Percentiles rank a stretch among this genome's conserved stretches.
These are phyloP conservation scores for Xanthia togata DNA, from an alignment of 2,888 invertebrate species.

Conservation along the genomic window DNA sequence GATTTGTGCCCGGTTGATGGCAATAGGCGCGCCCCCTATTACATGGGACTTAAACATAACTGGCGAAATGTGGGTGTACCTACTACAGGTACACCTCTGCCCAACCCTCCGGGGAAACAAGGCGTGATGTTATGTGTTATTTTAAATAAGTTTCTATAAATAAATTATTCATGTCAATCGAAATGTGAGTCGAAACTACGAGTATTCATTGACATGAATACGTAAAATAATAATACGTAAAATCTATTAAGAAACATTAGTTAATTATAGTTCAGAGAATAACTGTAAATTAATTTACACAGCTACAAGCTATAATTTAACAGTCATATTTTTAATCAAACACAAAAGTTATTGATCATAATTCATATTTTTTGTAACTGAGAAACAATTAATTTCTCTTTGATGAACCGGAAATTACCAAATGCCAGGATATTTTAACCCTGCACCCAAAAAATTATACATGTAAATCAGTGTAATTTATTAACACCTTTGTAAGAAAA, in stretches of 20 bases:
- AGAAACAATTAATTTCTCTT: constrained; percentile 23
- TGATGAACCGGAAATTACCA: constrained; percentile 17
- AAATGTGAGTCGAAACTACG: too few species aligned
- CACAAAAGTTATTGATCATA: background rate
- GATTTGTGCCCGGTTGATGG: too few species aligned
- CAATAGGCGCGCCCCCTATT: too few species aligned
- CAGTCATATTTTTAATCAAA: background rate
- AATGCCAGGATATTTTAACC: constrained; percentile 21
- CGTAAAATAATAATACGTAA: background rate
- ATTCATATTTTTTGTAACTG: constrained; percentile 14
- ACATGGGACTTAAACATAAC: too few species aligned
- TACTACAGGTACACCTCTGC: too few species aligned
- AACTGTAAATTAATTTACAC: constrained; percentile 21
- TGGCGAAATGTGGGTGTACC: too few species aligned
- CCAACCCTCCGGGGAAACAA: too few species aligned
- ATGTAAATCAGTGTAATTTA: constrained; percentile 38
- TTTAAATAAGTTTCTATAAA: background rate
- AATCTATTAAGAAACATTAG: too few species aligned
- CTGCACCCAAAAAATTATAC: constrained; percentile 6
- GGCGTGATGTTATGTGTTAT: too few species aligned
- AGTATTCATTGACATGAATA: too few species aligned
- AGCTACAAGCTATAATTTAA: background rate
- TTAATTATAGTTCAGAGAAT: constrained; percentile 3
- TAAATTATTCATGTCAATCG: background rate
- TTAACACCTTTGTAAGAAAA: constrained; percentile 40